Conservation (phyloP, 2,797 vertebrate species). For the Otolemur crassicaudatus region DNA sequence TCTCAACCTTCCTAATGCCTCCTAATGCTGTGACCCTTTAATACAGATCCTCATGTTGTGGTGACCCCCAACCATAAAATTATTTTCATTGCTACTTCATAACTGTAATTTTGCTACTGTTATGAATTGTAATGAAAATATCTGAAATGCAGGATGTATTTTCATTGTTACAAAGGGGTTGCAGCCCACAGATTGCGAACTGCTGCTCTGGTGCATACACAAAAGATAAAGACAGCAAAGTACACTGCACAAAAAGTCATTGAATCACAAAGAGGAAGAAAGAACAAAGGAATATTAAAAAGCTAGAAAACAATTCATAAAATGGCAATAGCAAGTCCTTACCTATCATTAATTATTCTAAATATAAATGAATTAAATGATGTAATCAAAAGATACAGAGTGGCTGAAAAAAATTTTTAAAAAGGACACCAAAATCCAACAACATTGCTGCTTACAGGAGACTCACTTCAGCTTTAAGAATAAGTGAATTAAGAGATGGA, state of each 20-base stretch:
- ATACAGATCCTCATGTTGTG: too few species aligned
- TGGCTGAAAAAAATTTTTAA: too few species aligned
- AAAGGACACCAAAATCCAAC: neutral
- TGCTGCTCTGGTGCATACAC: neutral
- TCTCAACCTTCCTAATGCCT: too few species aligned
- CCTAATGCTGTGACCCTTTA: too few species aligned
- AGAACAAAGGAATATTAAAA: neutral
- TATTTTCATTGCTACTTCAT: too few species aligned
- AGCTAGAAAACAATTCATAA: neutral
- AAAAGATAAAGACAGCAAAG: neutral
- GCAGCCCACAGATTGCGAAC: too few species aligned
- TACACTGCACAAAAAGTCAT: neutral
- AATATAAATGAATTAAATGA: neutral
- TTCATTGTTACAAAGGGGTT: too few species aligned
- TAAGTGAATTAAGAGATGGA: neutral
- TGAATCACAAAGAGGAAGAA: neutral
- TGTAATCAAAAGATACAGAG: neutral
- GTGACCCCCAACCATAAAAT: too few species aligned
- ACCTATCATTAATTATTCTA: neutral
- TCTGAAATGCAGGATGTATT: too few species aligned
- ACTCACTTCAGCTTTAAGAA: neutral
- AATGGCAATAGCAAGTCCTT: neutral
- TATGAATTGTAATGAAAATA: too few species aligned
- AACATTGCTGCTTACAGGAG: neutral
- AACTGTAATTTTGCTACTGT: too few species aligned